These are phyloP conservation scores for Oenanthe melanoleuca DNA, from an alignment of 2,113 vertebrate genomes.

Conservation along the genomic window DNA sequence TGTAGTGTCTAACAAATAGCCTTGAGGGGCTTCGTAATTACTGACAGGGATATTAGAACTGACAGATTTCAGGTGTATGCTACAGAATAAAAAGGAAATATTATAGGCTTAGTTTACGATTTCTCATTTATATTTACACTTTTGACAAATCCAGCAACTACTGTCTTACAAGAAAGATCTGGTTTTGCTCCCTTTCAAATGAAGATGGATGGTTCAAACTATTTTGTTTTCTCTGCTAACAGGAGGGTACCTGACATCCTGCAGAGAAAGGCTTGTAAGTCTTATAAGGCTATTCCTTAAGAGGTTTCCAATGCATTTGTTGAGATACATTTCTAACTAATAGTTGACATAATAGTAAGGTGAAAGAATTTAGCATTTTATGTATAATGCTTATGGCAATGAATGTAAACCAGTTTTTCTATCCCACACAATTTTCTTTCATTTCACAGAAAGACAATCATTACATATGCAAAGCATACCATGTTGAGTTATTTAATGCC, in stretches of 20 bases:
- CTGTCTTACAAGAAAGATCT: not conserved
- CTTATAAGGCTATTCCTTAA: not conserved
- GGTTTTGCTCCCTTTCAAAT: not conserved
- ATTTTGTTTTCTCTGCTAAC: not conserved
- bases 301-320: not conserved
- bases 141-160: slow-evolving; percentile 17
- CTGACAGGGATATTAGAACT: slow-evolving; percentile 22
- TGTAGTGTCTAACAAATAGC: not conserved
- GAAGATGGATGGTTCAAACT: not conserved
- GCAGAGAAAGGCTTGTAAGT: not conserved
- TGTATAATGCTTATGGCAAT: not conserved
- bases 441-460: not conserved
- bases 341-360: not conserved
- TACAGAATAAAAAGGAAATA: slow-evolving; percentile 25
- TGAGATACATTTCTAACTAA: not conserved
- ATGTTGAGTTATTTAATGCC: not conserved
- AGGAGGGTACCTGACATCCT: not conserved
- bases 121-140: slow-evolving; percentile 31
- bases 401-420: not conserved
- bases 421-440: not conserved
- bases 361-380: not conserved
- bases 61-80: slow-evolving; percentile 10
- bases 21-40: slow-evolving; percentile 28
- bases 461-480: not conserved
- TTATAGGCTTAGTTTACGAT: not conserved